Evolutionary conservation across 1,140 invertebrate genomes (phyloP).

Genomic region (Lasioglossum albipes): DNA sequence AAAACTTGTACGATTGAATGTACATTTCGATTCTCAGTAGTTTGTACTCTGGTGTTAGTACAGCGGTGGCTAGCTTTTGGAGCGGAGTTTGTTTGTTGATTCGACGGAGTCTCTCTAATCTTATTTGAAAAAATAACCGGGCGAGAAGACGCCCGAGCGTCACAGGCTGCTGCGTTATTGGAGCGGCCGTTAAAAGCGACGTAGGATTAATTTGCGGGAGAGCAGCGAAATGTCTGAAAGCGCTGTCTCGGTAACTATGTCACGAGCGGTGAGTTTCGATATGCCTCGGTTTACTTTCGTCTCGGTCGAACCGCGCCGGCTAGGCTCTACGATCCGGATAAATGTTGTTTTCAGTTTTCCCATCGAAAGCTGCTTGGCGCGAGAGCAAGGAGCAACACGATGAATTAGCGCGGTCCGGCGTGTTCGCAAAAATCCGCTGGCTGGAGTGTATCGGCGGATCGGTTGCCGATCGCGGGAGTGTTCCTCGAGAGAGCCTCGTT

Average conservation of each 20-base stretch:
- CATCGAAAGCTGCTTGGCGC: background rate
- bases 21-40: no score
- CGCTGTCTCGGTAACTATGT: background rate
- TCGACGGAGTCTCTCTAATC: no score
- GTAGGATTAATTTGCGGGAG: conserved; percentile 34
- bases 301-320: background rate
- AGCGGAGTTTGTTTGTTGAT: no score
- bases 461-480: conserved; percentile 9
- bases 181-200: conserved; percentile 18
- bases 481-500: background rate
- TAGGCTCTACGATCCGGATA: background rate
- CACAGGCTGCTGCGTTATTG: conserved; percentile 31
- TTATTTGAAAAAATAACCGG: no score
- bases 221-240: conserved; percentile 38
- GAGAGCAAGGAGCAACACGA: background rate
- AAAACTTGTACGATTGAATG: no score
- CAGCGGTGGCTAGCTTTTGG: no score
- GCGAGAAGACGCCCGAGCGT: background rate
- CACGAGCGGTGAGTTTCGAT: conserved; percentile 26
- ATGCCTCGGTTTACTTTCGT: conserved; percentile 38
- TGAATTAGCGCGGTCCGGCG: conserved; percentile 2
- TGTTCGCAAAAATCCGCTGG: background rate
- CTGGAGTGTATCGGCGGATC: background rate
- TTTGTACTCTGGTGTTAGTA: no score
- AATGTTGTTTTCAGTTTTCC: conserved; percentile 32